These are phyloP conservation scores for Pecten maximus DNA, from an alignment of 2,888 invertebrate species.

Conservation along the genomic window DNA sequence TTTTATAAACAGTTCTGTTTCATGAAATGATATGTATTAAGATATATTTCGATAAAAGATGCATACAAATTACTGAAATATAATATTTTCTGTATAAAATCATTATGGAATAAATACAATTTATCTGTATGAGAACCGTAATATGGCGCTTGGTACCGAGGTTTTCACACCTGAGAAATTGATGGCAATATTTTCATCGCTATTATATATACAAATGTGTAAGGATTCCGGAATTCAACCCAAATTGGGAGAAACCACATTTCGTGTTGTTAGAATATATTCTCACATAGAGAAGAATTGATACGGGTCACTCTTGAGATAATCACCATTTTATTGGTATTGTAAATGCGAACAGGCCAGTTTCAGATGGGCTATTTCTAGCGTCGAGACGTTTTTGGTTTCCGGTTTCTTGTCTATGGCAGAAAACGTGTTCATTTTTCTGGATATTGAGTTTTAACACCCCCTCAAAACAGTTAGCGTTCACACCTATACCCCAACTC, in stretches of 20 bases:
- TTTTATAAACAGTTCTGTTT: background rate
- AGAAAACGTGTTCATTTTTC: background rate
- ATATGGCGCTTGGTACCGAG: background rate
- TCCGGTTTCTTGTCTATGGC: background rate
- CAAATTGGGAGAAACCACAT: background rate
- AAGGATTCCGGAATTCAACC: background rate
- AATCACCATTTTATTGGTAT: background rate
- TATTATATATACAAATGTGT: background rate
- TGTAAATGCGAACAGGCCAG: background rate
- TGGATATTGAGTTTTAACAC: background rate
- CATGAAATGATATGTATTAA: background rate
- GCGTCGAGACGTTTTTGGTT: background rate
- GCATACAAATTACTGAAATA: background rate
- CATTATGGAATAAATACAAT: background rate
- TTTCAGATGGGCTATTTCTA: background rate
- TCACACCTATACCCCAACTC: background rate
- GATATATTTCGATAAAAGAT: background rate
- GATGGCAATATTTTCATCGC: background rate
- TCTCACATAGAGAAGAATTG: background rate
- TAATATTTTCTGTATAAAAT: background rate
- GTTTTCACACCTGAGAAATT: background rate
- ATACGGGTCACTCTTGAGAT: background rate
- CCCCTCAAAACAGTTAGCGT: background rate
- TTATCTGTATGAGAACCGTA: background rate
- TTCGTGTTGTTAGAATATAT: background rate